These are phyloP conservation scores for Tubulanus polymorphus DNA, from an alignment of 2,888 invertebrate species.

Conservation along the genomic window DNA sequence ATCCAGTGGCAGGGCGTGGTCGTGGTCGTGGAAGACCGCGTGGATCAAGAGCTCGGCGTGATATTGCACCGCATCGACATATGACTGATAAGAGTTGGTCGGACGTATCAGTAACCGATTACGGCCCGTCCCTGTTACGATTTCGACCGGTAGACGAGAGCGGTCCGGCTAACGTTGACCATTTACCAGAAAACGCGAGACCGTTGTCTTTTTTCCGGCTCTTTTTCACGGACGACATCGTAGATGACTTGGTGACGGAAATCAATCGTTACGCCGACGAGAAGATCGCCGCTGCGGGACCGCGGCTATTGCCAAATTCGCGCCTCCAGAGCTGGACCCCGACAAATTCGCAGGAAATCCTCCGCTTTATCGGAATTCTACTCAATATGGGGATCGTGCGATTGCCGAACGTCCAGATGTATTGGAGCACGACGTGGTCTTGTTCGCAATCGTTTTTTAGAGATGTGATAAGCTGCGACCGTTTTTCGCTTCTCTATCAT, in stretches of 20 bases:
- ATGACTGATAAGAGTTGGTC: not conserved
- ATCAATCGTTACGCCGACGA: not conserved
- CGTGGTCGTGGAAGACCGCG: too few relatives aligned
- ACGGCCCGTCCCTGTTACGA: not conserved
- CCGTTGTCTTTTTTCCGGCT: not conserved
- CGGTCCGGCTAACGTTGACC: not conserved
- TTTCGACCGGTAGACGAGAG: not conserved
- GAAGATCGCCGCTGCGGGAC: not conserved
- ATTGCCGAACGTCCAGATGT: not conserved
- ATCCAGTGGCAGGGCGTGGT: too few relatives aligned
- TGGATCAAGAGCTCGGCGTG: too few relatives aligned
- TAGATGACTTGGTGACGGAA: not conserved
- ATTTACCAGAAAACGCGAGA: not conserved
- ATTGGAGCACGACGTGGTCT: not conserved
- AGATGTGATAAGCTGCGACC: not conserved
- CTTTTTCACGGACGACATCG: not conserved
- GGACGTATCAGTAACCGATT: not conserved
- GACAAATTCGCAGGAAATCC: not conserved
- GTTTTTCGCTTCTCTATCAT: not conserved
- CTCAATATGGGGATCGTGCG: not conserved
- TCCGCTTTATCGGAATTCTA: not conserved
- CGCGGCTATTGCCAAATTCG: not conserved
- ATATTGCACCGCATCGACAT: too few relatives aligned
- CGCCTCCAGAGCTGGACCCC: not conserved
- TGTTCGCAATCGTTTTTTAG: not conserved